Evolutionary conservation across 2,113 vertebrate species (phyloP), one percentile per base, ranked within the genome.

Genomic region (Ophiodon elongatus): DNA sequence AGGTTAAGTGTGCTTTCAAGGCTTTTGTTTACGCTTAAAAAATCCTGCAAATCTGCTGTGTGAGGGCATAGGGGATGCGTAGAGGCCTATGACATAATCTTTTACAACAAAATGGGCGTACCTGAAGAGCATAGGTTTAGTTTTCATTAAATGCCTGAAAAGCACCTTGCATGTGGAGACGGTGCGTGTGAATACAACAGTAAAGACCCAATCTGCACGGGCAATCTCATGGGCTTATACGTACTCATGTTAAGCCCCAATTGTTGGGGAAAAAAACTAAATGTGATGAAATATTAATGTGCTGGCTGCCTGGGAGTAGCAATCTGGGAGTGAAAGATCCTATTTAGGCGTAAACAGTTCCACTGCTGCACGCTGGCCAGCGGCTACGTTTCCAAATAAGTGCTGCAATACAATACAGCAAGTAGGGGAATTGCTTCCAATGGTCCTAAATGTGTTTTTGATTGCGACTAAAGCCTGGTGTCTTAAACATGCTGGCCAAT

Each of bases 201-300:
- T 37, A 76, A 63, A 73, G 3, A 64, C 4, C 25, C 52, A 56
- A 41, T 69, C 59, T 80, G 41, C 57, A 64, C 19, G 33, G 59
- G 45, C 54, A 67, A 62, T 80, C 71, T 71, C 67, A 6, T 45
- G 59, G 78, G 81, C n/a, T 77, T 73, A 29, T 29, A 73, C 79
- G 56, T 41, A 54, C 39, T 81, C 60, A 17, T 70, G 39, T 81
- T 68, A 57, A 85, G 35, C 73, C 78, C 59, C 67, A 73, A 37
- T 80, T 85, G 74, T 82, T 82, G 56, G 47, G 31, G 70, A 47
- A 33, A 60, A 72, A 57, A 33, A 78, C 11, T 15, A 80, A 64
- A 2, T 1, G 0, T 14, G 14, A 82, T 90, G 10, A 89, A 89
- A 85, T 89, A 82, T 89, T 81, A 86, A 90, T 90, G 64, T 23